Evolutionary conservation across 2,113 vertebrate genomes (phyloP), one percentile per base, ranked within the genome.

Genomic region (Eurypyga helias): DNA sequence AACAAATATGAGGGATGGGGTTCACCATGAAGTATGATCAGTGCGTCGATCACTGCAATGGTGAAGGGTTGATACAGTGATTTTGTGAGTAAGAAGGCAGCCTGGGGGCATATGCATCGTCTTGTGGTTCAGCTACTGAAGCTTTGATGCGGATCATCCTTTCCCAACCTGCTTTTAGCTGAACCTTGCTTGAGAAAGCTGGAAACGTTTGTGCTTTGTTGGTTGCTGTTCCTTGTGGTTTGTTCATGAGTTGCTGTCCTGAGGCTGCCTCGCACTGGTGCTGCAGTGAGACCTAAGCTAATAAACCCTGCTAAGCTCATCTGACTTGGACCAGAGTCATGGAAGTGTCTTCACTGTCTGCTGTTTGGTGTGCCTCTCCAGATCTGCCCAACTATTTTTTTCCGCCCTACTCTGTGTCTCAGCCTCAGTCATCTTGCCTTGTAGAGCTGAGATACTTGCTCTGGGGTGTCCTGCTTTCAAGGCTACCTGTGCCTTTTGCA

Each of bases 191-290:
- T 79, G 13, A 64, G 38, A 28, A 73, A 24, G 24, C 38, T 62
- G 54, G 34, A 77, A 77, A 45, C 0, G 0, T 38, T 49, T 66
- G 69, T 72, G 46, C 52, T 77, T n/a, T 0, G 0, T 24, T 70
- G 29, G 5, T 36, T 54, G 38, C 31, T 91, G 25, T 43, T 85
- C 15, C 49, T 23, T 36, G 28, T 34, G 57, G 48, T 69, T 73
- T 24, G 54, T 41, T 24, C 4, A 5, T 7, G 20, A 67, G 8
- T 17, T 72, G 34, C 19, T 61, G 20, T 79, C 9, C 43, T 60
- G n/a, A 9, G 19, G 43, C 36, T 52, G 1, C 57, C 33, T 78
- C 29, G 34, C 13, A 4, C 29, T 52, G 57, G n/a, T 45, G n/a
- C 51, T 0, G 4, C 17, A 36, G 45, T 15, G 26, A 55, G 26